phyloP scores from a whole-genome alignment of 2,797 vertebrate species.

The Lepilemur ruficaudatus region DNA sequence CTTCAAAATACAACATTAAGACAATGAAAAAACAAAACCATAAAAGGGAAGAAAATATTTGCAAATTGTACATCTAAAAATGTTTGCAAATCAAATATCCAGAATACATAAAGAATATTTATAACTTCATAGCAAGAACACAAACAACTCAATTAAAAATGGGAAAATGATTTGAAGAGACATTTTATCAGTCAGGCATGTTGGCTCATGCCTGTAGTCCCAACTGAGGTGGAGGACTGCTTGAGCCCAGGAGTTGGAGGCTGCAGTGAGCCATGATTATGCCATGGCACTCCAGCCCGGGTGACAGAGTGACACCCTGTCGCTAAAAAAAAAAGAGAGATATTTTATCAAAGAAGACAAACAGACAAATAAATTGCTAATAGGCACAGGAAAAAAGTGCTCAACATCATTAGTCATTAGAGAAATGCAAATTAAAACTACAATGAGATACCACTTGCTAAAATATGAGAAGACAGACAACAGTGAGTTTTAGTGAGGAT shows the following conservation, averaged over 20 bases:
- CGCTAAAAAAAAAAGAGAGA: not conserved
- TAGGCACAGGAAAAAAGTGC: not conserved
- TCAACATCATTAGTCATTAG: not conserved
- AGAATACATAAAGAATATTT: not conserved
- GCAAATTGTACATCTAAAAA: not conserved
- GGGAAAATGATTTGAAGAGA: not conserved
- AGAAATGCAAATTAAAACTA: slow-evolving; percentile 19
- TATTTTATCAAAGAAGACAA: not conserved
- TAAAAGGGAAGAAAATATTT: not conserved
- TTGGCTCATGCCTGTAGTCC: no score
- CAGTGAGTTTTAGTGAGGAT: not conserved
- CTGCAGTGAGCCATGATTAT: no score
- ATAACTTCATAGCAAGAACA: not conserved
- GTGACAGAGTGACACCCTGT: no score
- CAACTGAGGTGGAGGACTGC: no score
- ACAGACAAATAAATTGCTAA: not conserved
- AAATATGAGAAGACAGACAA: not conserved
- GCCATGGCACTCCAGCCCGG: no score
- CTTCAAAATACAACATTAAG: not conserved
- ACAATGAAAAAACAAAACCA: not conserved
- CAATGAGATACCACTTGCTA: not conserved
- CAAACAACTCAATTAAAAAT: not conserved
- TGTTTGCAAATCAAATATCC: not conserved
- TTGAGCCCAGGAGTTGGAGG: no score
- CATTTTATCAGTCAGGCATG: not conserved